Evolutionary conservation across 2,797 vertebrate genomes (phyloP).

Genomic region (Aratinga solstitialis): DNA sequence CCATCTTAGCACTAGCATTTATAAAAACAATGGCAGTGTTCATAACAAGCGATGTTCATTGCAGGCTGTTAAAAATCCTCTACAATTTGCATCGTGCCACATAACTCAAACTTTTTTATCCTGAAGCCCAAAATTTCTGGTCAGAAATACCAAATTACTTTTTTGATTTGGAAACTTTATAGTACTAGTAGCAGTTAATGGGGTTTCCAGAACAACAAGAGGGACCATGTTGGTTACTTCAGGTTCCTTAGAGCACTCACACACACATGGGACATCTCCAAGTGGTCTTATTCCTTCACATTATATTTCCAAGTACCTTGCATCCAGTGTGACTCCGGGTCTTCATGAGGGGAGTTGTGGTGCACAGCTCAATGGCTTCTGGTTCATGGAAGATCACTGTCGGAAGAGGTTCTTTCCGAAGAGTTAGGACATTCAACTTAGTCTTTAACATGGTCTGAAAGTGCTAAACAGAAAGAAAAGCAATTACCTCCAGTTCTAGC

Average conservation of each 20-base stretch:
- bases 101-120: neutral
- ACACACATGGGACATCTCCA: neutral
- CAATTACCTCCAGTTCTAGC: neutral
- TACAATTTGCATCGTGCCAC: neutral
- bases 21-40: neutral
- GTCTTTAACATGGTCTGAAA: conserved; percentile 99
- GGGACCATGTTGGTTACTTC: neutral
- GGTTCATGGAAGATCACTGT: conserved; percentile 98
- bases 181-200: neutral
- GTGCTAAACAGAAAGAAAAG: conserved; percentile 81
- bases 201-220: neutral
- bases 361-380: conserved; percentile 96
- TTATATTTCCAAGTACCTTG: conserved; percentile 82
- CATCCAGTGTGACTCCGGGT: conserved; percentile 87
- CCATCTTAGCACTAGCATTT: neutral
- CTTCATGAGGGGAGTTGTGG: conserved; percentile 91
- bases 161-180: neutral
- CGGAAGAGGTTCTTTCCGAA: conserved; percentile 94
- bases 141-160: neutral
- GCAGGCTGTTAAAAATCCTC: neutral
- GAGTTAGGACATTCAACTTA: conserved; percentile 96
- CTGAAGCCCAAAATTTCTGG: neutral
- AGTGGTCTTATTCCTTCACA: neutral
- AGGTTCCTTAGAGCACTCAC: neutral
- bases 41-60: accelerated